These are phyloP conservation scores for Hepsetus odoe DNA, from an alignment of 2,113 vertebrate genomes.

Conservation along the genomic window DNA sequence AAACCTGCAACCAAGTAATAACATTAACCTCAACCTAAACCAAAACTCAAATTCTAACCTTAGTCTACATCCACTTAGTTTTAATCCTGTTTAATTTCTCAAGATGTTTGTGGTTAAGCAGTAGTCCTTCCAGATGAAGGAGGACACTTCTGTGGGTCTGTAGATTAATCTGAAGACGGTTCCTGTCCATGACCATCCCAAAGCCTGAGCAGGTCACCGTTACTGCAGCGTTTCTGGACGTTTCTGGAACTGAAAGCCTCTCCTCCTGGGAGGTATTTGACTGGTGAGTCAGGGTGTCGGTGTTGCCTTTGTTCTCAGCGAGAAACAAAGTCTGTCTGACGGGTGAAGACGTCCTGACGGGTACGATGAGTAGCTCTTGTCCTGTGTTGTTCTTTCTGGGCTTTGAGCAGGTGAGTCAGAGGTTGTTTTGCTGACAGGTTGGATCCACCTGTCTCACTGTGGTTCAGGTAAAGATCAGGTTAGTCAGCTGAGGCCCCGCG, in stretches of 20 bases:
- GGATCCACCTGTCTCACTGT: background rate
- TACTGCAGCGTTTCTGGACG: background rate
- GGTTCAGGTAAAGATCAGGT: background rate
- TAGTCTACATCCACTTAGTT: too few species aligned
- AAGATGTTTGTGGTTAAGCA: too few species aligned
- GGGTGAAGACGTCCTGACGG: background rate
- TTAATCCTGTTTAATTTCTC: too few species aligned
- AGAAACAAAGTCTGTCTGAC: background rate
- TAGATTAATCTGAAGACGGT: too few species aligned
- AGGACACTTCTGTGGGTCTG: too few species aligned
- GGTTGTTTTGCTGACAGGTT: constrained; percentile 27
- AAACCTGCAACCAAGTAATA: too few species aligned
- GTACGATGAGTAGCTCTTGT: background rate
- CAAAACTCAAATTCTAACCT: too few species aligned
- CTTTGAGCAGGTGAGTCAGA: background rate
- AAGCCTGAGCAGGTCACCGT: background rate
- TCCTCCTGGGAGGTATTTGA: background rate
- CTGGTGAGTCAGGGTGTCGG: background rate
- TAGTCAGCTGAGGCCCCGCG: background rate
- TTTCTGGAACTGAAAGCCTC: too few species aligned
- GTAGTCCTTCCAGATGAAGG: too few species aligned
- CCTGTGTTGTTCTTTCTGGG: background rate
- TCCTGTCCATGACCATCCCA: background rate
- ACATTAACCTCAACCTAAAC: too few species aligned
- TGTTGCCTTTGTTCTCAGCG: background rate